phyloP scores from a whole-genome alignment of 1,140 invertebrate genomes.

The Ceratina japonica region DNA sequence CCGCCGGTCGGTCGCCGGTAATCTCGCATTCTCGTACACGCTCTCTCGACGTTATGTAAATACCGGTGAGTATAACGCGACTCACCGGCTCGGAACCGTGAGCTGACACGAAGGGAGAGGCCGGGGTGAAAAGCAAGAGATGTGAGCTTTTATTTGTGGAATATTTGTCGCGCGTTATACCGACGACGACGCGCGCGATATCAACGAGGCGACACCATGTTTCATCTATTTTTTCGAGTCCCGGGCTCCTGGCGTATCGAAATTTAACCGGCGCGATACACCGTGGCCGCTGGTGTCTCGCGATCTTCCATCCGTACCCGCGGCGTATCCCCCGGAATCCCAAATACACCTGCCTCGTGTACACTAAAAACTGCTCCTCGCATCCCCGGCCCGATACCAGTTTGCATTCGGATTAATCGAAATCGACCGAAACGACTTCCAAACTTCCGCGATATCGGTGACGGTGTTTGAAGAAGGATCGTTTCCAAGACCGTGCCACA shows the following conservation, averaged over 20 bases:
- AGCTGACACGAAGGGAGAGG: conserved; percentile 6
- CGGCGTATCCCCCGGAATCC: conserved; percentile 15
- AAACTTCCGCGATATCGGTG: not conserved
- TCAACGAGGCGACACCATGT: conserved; percentile 62
- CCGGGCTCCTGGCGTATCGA: conserved; percentile 50
- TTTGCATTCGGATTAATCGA: conserved; percentile 37
- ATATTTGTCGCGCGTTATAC: conserved; percentile 68
- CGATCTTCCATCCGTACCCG: conserved; percentile 3
- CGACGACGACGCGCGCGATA: conserved; percentile 33
- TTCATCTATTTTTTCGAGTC: conserved; percentile 60
- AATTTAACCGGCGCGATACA: conserved; percentile 60
- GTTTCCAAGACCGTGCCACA: not conserved
- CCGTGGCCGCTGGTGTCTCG: conserved; percentile 7
- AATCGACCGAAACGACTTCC: conserved; percentile 27
- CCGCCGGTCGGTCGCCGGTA: not conserved
- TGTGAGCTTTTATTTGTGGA: conserved; percentile 72
- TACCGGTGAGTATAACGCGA: conserved; percentile 48
- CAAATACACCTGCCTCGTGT: conserved; percentile 12
- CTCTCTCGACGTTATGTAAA: conserved; percentile 62
- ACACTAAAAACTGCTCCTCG: conserved; percentile 43
- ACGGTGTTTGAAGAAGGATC: not conserved
- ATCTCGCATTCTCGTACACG: conserved; percentile 36
- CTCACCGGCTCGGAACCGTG: conserved; percentile 25
- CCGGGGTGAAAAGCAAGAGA: conserved; percentile 18
- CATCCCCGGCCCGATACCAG: not conserved